Evolutionary conservation across 1,140 invertebrate species (phyloP).

Genomic region (Drosophila sucinea): DNA sequence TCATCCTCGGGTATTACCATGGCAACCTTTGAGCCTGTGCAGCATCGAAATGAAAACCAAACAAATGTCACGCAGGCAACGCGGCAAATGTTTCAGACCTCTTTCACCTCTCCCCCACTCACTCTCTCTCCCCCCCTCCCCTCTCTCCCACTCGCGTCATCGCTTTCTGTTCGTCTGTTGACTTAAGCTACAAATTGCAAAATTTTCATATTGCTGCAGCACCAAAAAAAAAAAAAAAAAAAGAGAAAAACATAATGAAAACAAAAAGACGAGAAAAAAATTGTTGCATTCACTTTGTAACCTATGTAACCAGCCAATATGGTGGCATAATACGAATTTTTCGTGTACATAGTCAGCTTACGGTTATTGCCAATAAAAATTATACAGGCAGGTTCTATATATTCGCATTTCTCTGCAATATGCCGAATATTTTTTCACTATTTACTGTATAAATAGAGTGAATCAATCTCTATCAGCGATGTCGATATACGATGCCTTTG

Average conservation of each 20-base stretch:
- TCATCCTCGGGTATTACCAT: slow-evolving; percentile 44
- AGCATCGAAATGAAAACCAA: slow-evolving; percentile 74
- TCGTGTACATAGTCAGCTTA: slow-evolving; percentile 10
- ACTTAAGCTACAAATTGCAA: slow-evolving; percentile 73
- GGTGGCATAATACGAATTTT: slow-evolving; percentile 7
- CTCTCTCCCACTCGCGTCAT: background rate
- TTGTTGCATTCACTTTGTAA: slow-evolving; percentile 11
- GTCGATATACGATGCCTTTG: too few relatives aligned
- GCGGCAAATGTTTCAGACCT: slow-evolving; percentile 36
- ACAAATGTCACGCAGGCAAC: slow-evolving; percentile 69
- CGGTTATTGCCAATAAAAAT: slow-evolving; percentile 8
- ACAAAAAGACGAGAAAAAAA: background rate
- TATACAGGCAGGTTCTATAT: background rate
- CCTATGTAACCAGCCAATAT: slow-evolving; percentile 1
- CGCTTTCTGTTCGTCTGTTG: slow-evolving; percentile 36
- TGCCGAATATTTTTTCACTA: too few relatives aligned
- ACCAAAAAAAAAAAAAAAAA: background rate
- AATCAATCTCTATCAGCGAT: too few relatives aligned
- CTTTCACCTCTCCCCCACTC: background rate
- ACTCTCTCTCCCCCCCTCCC: slow-evolving; percentile 6
- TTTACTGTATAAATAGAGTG: too few relatives aligned
- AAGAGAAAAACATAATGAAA: background rate
- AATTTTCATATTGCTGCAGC: slow-evolving; percentile 22
- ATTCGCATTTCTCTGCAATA: too few relatives aligned
- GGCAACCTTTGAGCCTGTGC: slow-evolving; percentile 66